A percentile compares a stretch with the other conserved stretches of the same genome.
phyloP scores from a whole-genome alignment of 2,888 invertebrate genomes.

The Tethea ocularis region DNA sequence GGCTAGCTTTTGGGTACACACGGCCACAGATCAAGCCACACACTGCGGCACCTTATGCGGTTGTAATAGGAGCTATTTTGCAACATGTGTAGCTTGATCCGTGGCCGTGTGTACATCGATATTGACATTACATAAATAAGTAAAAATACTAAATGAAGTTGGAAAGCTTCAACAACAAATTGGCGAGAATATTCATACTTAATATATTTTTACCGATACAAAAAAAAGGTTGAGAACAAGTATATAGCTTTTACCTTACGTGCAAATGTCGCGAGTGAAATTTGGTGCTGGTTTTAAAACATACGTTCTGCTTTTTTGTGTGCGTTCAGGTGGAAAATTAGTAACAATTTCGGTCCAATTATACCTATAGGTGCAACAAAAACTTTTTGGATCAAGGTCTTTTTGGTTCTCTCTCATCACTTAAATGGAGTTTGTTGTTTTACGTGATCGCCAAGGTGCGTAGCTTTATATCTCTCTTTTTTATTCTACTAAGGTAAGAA shows the following conservation, averaged over 20 bases:
- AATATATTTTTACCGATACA: neutral
- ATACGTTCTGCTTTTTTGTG: neutral
- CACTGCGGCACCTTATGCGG: too few species aligned
- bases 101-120: too few species aligned
- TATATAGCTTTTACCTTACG: neutral
- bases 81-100: too few species aligned
- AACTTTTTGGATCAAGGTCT: neutral
- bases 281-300: neutral
- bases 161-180: neutral
- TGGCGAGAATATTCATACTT: neutral
- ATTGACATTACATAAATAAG: neutral
- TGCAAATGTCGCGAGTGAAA: constrained; percentile 4
- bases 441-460: too few species aligned
- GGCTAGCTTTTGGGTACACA: too few species aligned
- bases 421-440: neutral
- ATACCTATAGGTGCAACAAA: neutral
- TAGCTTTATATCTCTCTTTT: too few species aligned
- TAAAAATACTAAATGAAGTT: neutral
- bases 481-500: too few species aligned
- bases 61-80: too few species aligned
- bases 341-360: neutral
- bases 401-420: neutral
- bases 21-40: too few species aligned
- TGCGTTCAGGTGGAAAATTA: neutral
- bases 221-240: neutral